phyloP scores from a whole-genome alignment of 2,797 vertebrate species.

The Anas flavirostris region DNA sequence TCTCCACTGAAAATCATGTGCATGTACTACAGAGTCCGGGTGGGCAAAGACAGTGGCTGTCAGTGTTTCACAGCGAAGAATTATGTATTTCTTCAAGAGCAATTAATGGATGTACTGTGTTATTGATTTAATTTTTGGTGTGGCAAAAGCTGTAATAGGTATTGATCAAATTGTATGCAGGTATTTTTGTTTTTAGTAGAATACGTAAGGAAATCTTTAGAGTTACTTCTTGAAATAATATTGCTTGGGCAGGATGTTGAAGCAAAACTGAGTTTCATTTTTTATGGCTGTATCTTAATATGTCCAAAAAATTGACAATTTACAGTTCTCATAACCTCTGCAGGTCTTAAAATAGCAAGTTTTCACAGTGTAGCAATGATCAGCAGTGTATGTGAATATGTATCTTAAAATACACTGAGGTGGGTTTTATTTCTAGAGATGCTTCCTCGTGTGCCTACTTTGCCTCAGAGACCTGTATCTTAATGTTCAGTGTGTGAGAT shows the following conservation, averaged over 20 bases:
- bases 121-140: not conserved
- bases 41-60: not conserved
- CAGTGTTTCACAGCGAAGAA: not conserved
- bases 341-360: constrained; percentile 19
- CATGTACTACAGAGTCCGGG: rapidly evolving
- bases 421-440: not conserved
- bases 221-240: constrained; percentile 16
- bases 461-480: constrained; percentile 2
- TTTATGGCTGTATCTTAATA: not conserved
- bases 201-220: constrained; percentile 29
- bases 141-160: not conserved
- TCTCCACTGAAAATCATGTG: not conserved
- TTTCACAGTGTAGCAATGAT: not conserved
- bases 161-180: constrained; percentile 11
- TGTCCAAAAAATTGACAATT: not conserved
- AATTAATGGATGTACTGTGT: not conserved
- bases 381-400: not conserved
- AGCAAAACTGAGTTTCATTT: constrained; percentile 36
- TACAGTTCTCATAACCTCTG: not conserved
- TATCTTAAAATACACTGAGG: not conserved
- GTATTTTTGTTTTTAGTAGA: constrained; percentile 52
- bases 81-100: not conserved
- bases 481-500: not conserved
- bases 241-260: constrained; percentile 10
- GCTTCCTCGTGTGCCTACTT: not conserved